Evolutionary conservation across 1,140 invertebrate species (phyloP).

Genomic region (Sitodiplosis mosellana): DNA sequence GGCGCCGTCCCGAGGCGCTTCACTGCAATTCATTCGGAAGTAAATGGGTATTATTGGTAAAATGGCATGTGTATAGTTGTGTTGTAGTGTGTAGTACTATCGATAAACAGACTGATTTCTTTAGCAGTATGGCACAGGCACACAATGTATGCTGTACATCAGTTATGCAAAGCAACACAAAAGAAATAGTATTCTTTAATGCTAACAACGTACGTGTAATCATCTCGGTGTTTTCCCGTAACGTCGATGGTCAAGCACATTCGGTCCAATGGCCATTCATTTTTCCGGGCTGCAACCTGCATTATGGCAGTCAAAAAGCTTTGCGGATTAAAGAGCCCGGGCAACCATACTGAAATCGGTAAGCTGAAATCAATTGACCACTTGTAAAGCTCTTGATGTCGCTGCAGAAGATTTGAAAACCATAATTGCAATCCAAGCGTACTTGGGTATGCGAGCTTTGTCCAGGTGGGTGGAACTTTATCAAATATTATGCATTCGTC

Average conservation of each 20-base stretch:
- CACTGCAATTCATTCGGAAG: constrained; percentile 23
- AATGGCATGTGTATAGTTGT: background rate
- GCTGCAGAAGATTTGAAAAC: constrained; percentile 68
- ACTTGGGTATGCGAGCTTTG: constrained; percentile 76
- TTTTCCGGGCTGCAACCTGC: constrained; percentile 88
- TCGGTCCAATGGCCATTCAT: constrained; percentile 88
- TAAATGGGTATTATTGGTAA: background rate
- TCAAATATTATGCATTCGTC: constrained; percentile 74
- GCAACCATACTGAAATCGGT: constrained; percentile 76
- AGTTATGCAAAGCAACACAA: too few relatives aligned
- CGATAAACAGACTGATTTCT: too few relatives aligned
- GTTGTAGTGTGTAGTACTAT: too few relatives aligned
- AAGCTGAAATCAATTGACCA: constrained; percentile 65
- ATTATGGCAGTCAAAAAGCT: constrained; percentile 93
- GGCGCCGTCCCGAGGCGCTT: constrained; percentile 74
- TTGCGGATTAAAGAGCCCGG: constrained; percentile 92
- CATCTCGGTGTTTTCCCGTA: constrained; percentile 76
- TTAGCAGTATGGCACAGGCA: too few relatives aligned
- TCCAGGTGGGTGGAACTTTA: constrained; percentile 66
- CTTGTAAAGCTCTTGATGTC: constrained; percentile 57
- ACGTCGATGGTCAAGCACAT: constrained; percentile 92
- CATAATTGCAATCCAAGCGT: constrained; percentile 62
- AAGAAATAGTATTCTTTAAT: too few relatives aligned
- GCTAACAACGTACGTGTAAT: constrained; percentile 42
- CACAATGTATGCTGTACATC: too few relatives aligned